Base-by-base conservation (phyloP, 2,888 invertebrate genomes). In the Syritta pipiens region DNA sequence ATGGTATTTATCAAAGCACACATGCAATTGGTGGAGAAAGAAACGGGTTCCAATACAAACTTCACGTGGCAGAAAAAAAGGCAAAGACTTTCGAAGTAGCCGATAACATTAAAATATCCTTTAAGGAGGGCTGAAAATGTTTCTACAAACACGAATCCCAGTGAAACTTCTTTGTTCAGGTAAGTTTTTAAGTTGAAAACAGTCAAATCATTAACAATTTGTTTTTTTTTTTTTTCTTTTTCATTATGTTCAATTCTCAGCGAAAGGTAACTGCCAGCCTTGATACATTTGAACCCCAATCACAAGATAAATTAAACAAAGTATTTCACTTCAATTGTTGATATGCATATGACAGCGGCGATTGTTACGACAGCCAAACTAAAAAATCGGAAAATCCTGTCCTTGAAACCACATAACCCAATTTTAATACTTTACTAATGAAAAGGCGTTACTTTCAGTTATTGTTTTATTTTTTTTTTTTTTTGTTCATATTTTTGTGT, bases 401-500 rank as follows among this genome's bases (percentile, higher is more conserved):
- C 72, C 77, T 72, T 77, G 77, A 35, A 12, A 53, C 65, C 12
- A 71, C 59, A 71, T 63, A 57, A 76, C 67, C 48, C 35, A 55
- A 60, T 63, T 46, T 28, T 5, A 26, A 24, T 19, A 7, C 49
- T 37, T 42, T 19, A 19, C 19, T 32, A n/a, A 14, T 32, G 14
- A 55, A 60, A 55, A 20, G 24, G 53, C 10, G 12, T 12, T 35
- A 35, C 46, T 48, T 32, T 24, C 24, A 22, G 3, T 46, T 14
- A 51, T 48, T 53, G 46, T 46, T 60, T 53, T n/a, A n/a, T n/a
- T n/a, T n/a, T n/a, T n/a, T n/a, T n/a, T n/a, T n/a, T n/a, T n/a
- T n/a, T n/a, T n/a, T n/a, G n/a, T n/a, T n/a, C n/a, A n/a, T n/a
- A n/a, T n/a, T n/a, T n/a, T n/a, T n/a, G n/a, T n/a, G n/a, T n/a